Evolutionary conservation across 2,113 vertebrate genomes (phyloP).

Genomic region (Oenanthe melanoleuca): DNA sequence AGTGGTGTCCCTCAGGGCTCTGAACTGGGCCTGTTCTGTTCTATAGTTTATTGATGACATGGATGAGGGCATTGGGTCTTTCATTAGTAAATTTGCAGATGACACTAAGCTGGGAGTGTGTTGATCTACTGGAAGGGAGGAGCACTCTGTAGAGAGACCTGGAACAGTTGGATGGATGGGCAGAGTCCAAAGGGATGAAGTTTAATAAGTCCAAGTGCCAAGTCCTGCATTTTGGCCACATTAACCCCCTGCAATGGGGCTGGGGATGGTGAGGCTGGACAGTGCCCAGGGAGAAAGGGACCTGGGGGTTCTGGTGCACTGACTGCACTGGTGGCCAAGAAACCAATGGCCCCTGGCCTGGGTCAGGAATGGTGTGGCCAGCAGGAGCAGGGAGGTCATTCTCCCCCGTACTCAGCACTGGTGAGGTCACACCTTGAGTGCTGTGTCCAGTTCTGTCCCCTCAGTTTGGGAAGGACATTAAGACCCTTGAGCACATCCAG

Average conservation of each 20-base stretch:
- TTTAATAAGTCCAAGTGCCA: neutral
- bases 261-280: neutral
- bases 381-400: neutral
- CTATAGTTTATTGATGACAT: too few species aligned
- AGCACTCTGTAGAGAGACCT: too few species aligned
- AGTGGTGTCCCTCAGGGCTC: too few species aligned
- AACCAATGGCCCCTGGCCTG: neutral
- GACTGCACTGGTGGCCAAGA: neutral
- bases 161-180: too few species aligned
- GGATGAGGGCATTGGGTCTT: too few species aligned
- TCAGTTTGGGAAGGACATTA: neutral
- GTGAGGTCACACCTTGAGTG: neutral
- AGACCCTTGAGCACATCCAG: too few species aligned
- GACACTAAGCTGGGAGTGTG: too few species aligned
- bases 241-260: neutral
- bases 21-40: too few species aligned
- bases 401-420: fast-evolving
- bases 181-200: too few species aligned
- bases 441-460: neutral
- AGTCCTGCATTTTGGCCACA: neutral
- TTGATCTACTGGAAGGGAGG: too few species aligned
- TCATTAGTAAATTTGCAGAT: too few species aligned
- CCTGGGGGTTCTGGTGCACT: neutral
- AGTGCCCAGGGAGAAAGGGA: too few species aligned
- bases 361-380: neutral